Evolutionary conservation across 2,797 vertebrate species (phyloP).

Genomic region (Phrynocephalus guinanensis): DNA sequence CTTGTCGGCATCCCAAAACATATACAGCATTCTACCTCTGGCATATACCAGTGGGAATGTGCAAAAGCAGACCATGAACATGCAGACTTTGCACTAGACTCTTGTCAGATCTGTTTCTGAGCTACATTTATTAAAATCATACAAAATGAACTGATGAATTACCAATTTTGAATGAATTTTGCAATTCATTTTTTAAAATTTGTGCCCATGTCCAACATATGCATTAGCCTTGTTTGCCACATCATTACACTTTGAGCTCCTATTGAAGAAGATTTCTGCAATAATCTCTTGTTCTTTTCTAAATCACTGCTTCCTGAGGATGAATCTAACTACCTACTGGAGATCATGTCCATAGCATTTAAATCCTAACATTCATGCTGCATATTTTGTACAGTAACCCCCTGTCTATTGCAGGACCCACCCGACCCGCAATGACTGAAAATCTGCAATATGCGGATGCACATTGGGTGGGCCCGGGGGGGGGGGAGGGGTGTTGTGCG

Average conservation of each 20-base stretch:
- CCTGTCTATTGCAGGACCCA: too few species aligned
- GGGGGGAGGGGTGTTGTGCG: too few species aligned
- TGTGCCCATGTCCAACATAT: too few species aligned
- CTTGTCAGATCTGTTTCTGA: constrained; percentile 78
- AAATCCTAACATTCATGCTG: neutral
- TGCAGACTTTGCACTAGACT: constrained; percentile 65
- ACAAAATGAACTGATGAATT: constrained; percentile 29
- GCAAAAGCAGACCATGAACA: constrained; percentile 69
- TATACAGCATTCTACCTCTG: constrained; percentile 48
- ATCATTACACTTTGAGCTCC: constrained; percentile 22
- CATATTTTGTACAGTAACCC: neutral
- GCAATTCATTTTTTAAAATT: too few species aligned
- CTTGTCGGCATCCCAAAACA: constrained; percentile 33
- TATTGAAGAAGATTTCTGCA: constrained; percentile 27
- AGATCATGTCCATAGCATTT: constrained; percentile 13
- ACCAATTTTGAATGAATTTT: too few species aligned
- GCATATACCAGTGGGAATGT: constrained; percentile 42
- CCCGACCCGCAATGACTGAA: too few species aligned
- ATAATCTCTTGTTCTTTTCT: constrained; percentile 39
- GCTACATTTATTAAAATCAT: constrained; percentile 85
- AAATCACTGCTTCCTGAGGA: constrained; percentile 11
- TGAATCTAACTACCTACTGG: constrained; percentile 6
- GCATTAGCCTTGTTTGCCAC: constrained; percentile 34
- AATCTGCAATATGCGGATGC: too few species aligned
- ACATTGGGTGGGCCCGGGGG: too few species aligned